phyloP scores from a whole-genome alignment of 2,888 invertebrate species.

The Tanaodytes sp. region DNA sequence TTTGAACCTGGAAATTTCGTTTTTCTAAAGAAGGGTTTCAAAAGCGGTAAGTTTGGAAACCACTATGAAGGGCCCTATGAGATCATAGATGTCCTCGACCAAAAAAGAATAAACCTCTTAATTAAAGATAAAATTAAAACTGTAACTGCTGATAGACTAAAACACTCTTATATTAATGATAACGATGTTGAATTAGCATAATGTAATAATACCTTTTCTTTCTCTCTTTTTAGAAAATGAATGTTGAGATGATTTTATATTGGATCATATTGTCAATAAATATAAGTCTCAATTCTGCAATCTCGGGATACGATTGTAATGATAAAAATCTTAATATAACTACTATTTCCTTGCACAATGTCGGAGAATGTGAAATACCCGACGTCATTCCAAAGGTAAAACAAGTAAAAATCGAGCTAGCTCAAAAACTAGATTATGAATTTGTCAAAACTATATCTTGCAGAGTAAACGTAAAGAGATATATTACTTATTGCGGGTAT shows the following conservation, averaged over 20 bases:
- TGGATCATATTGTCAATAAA: too few relatives aligned
- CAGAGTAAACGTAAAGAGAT: background rate
- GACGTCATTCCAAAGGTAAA: background rate
- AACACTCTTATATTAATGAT: background rate
- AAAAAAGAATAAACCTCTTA: background rate
- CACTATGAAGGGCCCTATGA: background rate
- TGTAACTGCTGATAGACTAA: background rate
- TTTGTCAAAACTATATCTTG: conserved; percentile 1
- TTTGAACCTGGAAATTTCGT: conserved; percentile 4
- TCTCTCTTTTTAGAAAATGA: too few relatives aligned
- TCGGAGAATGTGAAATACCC: conserved; percentile 23
- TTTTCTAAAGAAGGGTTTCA: background rate
- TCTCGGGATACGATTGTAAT: conserved; percentile 26
- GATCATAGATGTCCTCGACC: background rate
- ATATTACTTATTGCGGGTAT: conserved; percentile 6
- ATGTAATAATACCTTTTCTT: too few relatives aligned
- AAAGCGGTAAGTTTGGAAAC: conserved; percentile 4
- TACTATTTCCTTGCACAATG: conserved; percentile 24
- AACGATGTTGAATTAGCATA: too few relatives aligned
- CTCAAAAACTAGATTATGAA: background rate
- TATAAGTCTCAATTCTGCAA: too few relatives aligned
- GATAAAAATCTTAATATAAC: conserved; percentile 22
- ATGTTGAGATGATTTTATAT: too few relatives aligned
- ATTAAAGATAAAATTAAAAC: conserved; percentile 2
- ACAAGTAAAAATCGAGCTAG: conserved; percentile 5